Percentiles rank a stretch among this genome's conserved stretches.
Evolutionary conservation across 1,140 invertebrate species (phyloP).

Genomic region (Drosophila trapezifrons): DNA sequence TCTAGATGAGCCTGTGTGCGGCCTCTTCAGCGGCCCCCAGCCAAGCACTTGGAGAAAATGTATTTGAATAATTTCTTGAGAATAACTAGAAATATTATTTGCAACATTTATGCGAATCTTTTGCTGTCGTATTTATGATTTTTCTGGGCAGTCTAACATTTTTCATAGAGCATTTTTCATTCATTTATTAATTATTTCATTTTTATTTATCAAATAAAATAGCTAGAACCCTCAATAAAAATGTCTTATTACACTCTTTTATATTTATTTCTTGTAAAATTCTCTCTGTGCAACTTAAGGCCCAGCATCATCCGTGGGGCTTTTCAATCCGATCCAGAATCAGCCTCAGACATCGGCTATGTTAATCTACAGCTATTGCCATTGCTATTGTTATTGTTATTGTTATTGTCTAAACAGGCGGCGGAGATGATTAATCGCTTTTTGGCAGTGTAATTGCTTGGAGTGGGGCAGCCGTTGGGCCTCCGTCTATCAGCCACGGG

Average conservation of each 20-base stretch:
- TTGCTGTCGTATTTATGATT: too few species aligned
- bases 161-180: too few species aligned
- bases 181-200: too few species aligned
- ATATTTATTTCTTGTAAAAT: too few species aligned
- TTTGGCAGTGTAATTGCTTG: constrained; percentile 31
- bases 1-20: constrained; percentile 23
- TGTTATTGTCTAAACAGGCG: constrained; percentile 29
- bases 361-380: constrained; percentile 30
- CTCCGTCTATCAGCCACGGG: constrained; percentile 14
- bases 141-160: too few species aligned
- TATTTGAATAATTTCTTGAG: too few species aligned
- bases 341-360: constrained; percentile 33
- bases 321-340: constrained; percentile 29
- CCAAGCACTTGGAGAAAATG: not conserved
- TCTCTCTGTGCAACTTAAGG: not conserved
- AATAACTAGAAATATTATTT: too few species aligned
- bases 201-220: too few species aligned
- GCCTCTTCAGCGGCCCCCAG: constrained; percentile 6
- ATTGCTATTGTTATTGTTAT: constrained; percentile 23
- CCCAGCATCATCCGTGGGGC: constrained; percentile 28
- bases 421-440: constrained; percentile 55
- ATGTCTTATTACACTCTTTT: too few species aligned
- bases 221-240: too few species aligned
- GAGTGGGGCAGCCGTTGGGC: constrained; percentile 30
- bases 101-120: too few species aligned